These are phyloP conservation scores for Corapipo altera DNA, from an alignment of 2,113 vertebrate genomes.

Conservation along the genomic window DNA sequence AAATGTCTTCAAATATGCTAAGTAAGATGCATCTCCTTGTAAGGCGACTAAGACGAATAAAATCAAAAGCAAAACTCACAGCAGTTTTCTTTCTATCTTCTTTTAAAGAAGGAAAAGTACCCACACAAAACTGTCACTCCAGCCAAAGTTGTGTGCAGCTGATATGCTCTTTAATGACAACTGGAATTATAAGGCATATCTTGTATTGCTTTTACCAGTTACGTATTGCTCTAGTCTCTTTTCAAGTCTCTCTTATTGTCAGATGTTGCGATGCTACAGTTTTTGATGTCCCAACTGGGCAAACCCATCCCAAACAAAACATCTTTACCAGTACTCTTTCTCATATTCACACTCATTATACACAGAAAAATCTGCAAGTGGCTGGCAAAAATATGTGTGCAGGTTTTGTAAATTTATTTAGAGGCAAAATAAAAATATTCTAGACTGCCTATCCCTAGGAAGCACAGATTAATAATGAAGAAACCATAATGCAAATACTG, in stretches of 20 bases:
- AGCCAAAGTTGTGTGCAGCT: background rate
- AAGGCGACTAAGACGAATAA: background rate
- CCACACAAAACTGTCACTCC: background rate
- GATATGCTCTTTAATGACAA: background rate
- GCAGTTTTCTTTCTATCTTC: background rate
- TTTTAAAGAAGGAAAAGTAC: background rate
- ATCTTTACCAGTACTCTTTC: background rate
- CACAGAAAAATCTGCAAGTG: background rate
- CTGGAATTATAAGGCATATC: background rate
- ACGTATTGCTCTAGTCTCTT: background rate
- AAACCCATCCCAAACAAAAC: background rate
- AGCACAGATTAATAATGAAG: slow-evolving; percentile 15
- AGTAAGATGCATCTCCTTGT: background rate
- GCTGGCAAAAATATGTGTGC: background rate
- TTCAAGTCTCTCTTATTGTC: background rate
- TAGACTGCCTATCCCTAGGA: background rate
- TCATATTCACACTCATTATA: background rate
- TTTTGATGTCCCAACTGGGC: background rate
- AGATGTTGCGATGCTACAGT: background rate
- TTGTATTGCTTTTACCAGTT: background rate
- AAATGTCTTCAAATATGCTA: background rate
- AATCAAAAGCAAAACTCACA: background rate
- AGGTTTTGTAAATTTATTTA: background rate
- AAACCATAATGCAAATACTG: background rate
- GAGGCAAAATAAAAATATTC: background rate